These are phyloP conservation scores for Drosophila orena DNA, from an alignment of 1,140 invertebrate species.

Conservation along the genomic window DNA sequence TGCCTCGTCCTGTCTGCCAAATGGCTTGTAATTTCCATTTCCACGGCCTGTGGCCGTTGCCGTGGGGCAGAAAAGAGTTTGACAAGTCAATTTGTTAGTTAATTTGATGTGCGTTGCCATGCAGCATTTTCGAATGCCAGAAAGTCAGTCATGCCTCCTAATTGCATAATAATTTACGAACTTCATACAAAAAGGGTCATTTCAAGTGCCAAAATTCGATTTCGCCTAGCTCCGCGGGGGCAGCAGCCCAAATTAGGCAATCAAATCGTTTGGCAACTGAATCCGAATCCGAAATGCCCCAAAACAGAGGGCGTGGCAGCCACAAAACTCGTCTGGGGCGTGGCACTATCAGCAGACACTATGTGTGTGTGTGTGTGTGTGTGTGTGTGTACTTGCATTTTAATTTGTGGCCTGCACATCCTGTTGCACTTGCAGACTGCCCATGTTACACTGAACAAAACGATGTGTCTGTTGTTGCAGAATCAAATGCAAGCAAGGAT, in stretches of 20 bases:
- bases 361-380: slow-evolving; percentile 35
- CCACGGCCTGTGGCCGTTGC: neutral
- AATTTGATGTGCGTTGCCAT: slow-evolving; percentile 74
- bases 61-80: slow-evolving; percentile 39
- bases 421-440: slow-evolving; percentile 58
- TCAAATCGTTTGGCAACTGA: slow-evolving; percentile 28
- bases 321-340: slow-evolving; percentile 32
- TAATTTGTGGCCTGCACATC: slow-evolving; percentile 74
- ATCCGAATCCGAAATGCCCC: slow-evolving; percentile 40
- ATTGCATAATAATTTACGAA: slow-evolving; percentile 66
- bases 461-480: too few species aligned
- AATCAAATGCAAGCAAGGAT: too few species aligned
- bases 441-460: neutral
- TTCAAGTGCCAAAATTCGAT: slow-evolving; percentile 1
- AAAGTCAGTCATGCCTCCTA: slow-evolving; percentile 53
- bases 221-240: neutral
- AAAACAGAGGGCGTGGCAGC: slow-evolving; percentile 16
- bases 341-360: slow-evolving; percentile 42
- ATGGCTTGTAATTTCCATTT: slow-evolving; percentile 44
- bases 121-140: slow-evolving; percentile 8
- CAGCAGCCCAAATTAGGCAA: slow-evolving; percentile 3
- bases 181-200: neutral
- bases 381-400: slow-evolving; percentile 57
- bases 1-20: slow-evolving; percentile 22
- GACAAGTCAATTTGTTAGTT: slow-evolving; percentile 82